Conservation (phyloP, 2,797 vertebrate species). For the Parotocinclus haroldoi region DNA sequence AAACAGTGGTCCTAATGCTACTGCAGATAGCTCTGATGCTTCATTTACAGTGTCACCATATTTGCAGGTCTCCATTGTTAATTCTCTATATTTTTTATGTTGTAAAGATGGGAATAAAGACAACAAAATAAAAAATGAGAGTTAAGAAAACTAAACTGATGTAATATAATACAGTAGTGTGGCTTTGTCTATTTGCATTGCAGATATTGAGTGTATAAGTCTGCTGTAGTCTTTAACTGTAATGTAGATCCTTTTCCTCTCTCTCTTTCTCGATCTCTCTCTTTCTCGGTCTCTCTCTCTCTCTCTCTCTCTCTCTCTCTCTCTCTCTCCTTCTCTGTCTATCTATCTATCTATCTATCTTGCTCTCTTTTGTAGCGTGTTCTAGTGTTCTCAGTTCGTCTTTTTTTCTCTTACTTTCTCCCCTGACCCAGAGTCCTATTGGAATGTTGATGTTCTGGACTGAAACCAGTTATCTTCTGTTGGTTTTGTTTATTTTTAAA, state of each 20-base stretch:
- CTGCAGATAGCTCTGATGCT: slow-evolving; percentile 39
- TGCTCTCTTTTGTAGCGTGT: slow-evolving; percentile 6
- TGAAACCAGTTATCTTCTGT: slow-evolving; percentile 57
- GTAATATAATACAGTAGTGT: slow-evolving; percentile 60
- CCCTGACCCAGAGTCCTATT: slow-evolving; percentile 67
- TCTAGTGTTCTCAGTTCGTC: slow-evolving; percentile 40
- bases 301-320: slow-evolving; percentile 10
- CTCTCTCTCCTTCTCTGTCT: slow-evolving; percentile 9
- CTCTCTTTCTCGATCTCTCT: slow-evolving; percentile 2
- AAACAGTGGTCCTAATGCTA: slow-evolving; percentile 21
- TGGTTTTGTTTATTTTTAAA: slow-evolving; percentile 58
- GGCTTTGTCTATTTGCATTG: slow-evolving; percentile 60
- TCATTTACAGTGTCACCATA: slow-evolving; percentile 56
- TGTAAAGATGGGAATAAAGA: slow-evolving; percentile 58
- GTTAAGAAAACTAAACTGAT: slow-evolving; percentile 40
- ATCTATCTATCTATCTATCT: slow-evolving; percentile 8
- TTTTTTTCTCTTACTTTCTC: slow-evolving; percentile 21
- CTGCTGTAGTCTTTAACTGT: slow-evolving; percentile 76
- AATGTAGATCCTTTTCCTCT: slow-evolving; percentile 57
- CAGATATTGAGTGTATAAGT: slow-evolving; percentile 65
- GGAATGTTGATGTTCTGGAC: slow-evolving; percentile 77
- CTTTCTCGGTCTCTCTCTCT: not conserved
- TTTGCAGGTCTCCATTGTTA: slow-evolving; percentile 63
- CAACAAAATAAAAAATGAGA: slow-evolving; percentile 44
- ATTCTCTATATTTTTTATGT: slow-evolving; percentile 69